A percentile compares a stretch with the other conserved stretches of the same genome.
Evolutionary conservation across 1,140 invertebrate genomes (phyloP).

Genomic region (Eufriesea mexicana): DNA sequence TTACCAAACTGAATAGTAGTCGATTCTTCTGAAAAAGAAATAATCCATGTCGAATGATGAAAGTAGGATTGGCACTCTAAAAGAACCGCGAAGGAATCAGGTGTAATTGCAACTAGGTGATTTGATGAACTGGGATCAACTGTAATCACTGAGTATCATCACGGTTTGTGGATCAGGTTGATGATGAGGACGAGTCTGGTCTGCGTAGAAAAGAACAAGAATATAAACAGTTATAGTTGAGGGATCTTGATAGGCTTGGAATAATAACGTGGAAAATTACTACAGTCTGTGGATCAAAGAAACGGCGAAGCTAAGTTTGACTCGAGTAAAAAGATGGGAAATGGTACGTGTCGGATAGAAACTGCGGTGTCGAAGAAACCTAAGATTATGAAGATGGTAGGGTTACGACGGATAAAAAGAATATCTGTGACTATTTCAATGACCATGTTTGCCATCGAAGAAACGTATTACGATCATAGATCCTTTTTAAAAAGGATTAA

Average conservation of each 20-base stretch:
- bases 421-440: neutral
- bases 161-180: slow-evolving; percentile 1
- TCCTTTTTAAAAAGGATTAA: no score
- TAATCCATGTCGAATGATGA: neutral
- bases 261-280: slow-evolving; percentile 11
- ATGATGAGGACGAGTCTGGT: neutral
- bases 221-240: neutral
- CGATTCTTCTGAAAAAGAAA: neutral
- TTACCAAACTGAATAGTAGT: no score
- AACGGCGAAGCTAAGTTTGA: neutral
- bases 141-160: neutral
- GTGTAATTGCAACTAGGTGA: neutral
- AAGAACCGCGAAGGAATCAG: neutral
- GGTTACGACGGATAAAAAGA: neutral
- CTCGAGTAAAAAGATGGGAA: neutral
- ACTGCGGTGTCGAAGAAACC: neutral
- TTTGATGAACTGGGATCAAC: neutral
- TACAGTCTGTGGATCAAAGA: neutral
- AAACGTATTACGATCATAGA: neutral
- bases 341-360: neutral
- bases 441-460: neutral
- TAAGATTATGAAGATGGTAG: neutral
- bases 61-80: neutral
- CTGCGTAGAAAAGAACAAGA: neutral
- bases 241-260: neutral